A percentile compares a stretch with the other conserved stretches of the same genome.
Evolutionary conservation across 2,113 vertebrate genomes (phyloP).

Genomic region (Hippoglossus stenolepis): DNA sequence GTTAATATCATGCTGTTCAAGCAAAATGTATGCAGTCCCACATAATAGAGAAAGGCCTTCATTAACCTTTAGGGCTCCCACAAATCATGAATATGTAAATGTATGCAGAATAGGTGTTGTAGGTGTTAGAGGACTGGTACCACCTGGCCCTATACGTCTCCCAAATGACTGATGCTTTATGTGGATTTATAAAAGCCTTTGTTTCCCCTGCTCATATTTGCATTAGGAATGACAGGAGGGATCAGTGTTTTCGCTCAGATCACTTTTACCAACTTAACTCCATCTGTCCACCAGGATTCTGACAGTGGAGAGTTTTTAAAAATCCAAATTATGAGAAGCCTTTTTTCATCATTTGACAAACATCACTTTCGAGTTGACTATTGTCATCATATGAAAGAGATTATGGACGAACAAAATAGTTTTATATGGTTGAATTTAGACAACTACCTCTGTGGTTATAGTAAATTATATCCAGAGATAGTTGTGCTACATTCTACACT

Average conservation of each 20-base stretch:
- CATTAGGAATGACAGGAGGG: slow-evolving; percentile 60
- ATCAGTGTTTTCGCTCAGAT: slow-evolving; percentile 53
- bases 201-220: slow-evolving; percentile 63
- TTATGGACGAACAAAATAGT: not conserved
- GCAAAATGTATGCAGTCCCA: slow-evolving; percentile 68
- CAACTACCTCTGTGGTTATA: not conserved
- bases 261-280: slow-evolving; percentile 33
- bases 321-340: slow-evolving; percentile 15
- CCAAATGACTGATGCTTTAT: slow-evolving; percentile 61
- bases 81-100: slow-evolving; percentile 78
- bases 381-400: slow-evolving; percentile 14
- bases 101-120: slow-evolving; percentile 76
- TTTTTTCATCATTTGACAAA: too few relatives aligned
- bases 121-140: slow-evolving; percentile 69
- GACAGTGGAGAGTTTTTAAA: slow-evolving; percentile 1
- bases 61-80: slow-evolving; percentile 77
- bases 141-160: slow-evolving; percentile 73
- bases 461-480: not conserved
- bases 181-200: slow-evolving; percentile 62
- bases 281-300: slow-evolving; percentile 52
- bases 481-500: not conserved
- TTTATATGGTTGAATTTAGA: too few relatives aligned
- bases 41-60: slow-evolving; percentile 75
- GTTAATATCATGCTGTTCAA: slow-evolving; percentile 61
- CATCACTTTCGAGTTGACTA: slow-evolving; percentile 6